A percentile compares a stretch with the other conserved stretches of the same genome.
phyloP scores from a whole-genome alignment of 2,113 vertebrate species.

The Chascanopsetta lugubris region DNA sequence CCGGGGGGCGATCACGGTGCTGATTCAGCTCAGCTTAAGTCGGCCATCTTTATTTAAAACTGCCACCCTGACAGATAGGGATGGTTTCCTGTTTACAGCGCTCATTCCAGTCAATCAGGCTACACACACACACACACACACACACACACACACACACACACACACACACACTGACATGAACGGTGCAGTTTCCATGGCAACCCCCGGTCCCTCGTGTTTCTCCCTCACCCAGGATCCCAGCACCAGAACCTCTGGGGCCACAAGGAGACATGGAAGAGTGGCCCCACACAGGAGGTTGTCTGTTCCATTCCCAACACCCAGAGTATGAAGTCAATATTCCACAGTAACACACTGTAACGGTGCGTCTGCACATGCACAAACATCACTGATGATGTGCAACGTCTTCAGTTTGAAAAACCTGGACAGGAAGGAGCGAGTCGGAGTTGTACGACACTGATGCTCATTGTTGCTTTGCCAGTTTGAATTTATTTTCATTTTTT shows the following conservation, averaged over 20 bases:
- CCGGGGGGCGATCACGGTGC: no score
- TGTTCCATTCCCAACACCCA: conserved; percentile 44
- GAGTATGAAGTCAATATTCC: conserved; percentile 55
- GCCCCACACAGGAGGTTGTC: conserved; percentile 24
- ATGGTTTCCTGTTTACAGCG: no score
- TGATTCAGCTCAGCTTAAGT: no score
- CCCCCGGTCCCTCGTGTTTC: background rate
- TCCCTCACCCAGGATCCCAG: background rate
- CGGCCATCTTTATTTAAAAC: no score
- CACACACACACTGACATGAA: background rate
- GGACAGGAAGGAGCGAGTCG: conserved; percentile 44
- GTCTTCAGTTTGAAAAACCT: conserved; percentile 46
- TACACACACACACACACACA: no score
- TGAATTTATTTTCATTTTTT: conserved; percentile 22
- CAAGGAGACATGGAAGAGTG: conserved; percentile 49
- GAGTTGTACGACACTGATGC: conserved; percentile 43
- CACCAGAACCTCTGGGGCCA: conserved; percentile 14
- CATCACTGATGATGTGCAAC: conserved; percentile 28
- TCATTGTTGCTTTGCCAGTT: conserved; percentile 46
- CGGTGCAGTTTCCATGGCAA: background rate
- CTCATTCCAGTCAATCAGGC: no score
- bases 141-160: no score
- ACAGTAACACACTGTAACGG: conserved; percentile 28
- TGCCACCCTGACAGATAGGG: no score
- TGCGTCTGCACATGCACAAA: conserved; percentile 52